Percentiles rank a stretch among this genome's conserved stretches.
phyloP scores from a whole-genome alignment of 23 tunicate genomes.

The Clavelina lepadiformis region DNA sequence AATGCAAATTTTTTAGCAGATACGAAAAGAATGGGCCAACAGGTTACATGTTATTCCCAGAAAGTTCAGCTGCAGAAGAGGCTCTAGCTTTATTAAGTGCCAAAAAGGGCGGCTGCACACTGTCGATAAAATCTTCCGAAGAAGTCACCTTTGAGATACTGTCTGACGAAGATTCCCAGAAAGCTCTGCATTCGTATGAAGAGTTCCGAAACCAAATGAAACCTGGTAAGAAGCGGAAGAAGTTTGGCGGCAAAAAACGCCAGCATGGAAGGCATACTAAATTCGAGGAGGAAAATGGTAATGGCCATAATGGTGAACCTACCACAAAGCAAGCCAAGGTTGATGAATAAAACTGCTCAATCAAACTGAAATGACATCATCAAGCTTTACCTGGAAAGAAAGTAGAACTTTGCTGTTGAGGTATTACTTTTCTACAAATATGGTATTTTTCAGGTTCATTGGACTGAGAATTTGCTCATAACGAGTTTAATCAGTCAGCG shows the following conservation, averaged over 20 bases:
- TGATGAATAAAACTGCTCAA: too few relatives aligned
- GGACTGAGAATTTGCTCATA: too few relatives aligned
- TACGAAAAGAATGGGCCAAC: conserved; percentile 53
- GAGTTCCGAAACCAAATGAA: conserved; percentile 23
- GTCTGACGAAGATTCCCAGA: conserved; percentile 29
- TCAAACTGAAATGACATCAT: too few relatives aligned
- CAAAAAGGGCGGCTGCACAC: conserved; percentile 13
- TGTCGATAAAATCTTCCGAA: conserved; percentile 19
- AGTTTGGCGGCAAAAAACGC: neutral
- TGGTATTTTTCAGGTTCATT: too few relatives aligned
- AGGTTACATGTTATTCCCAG: conserved; percentile 48
- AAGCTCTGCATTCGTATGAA: conserved; percentile 32
- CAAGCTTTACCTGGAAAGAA: too few relatives aligned
- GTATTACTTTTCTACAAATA: too few relatives aligned
- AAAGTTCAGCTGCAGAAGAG: conserved; percentile 26
- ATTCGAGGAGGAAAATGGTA: conserved; percentile 1
- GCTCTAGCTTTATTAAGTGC: conserved; percentile 23
- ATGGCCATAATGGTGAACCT: conserved; percentile 14
- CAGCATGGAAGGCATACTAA: neutral
- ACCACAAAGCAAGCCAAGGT: conserved; percentile 14
- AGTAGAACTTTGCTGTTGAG: too few relatives aligned
- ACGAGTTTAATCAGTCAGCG: too few relatives aligned
- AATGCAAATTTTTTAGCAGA: conserved; percentile 48
- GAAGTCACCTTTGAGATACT: conserved; percentile 37
- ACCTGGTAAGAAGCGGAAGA: conserved; percentile 9